Evolutionary conservation across 2,797 vertebrate species (phyloP).

Genomic region (Sciurus vulgaris): DNA sequence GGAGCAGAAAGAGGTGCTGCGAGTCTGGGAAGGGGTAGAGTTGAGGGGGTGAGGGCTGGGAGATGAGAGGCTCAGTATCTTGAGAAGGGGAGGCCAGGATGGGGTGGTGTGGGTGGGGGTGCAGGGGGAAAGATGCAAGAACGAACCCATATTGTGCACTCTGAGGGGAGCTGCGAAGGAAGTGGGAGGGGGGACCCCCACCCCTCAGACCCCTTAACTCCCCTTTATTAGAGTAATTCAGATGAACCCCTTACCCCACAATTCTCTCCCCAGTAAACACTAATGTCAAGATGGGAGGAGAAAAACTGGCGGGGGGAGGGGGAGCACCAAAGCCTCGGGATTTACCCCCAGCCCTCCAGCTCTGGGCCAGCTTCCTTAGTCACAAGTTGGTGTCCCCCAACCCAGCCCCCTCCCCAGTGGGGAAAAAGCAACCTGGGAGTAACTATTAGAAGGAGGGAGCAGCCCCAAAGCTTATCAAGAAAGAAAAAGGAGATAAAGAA

Average conservation of each 20-base stretch:
- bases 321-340: slow-evolving; percentile 79
- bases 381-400: neutral
- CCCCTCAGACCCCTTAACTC: slow-evolving; percentile 16
- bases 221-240: slow-evolving; percentile 11
- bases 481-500: slow-evolving; percentile 67
- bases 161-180: neutral
- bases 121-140: neutral
- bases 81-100: slow-evolving; percentile 26
- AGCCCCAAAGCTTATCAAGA: slow-evolving; percentile 72
- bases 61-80: slow-evolving; percentile 52
- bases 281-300: slow-evolving; percentile 7
- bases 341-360: slow-evolving; percentile 60
- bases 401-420: neutral
- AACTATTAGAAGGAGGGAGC: slow-evolving; percentile 42
- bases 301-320: neutral
- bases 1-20: neutral
- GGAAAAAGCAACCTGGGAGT: slow-evolving; percentile 16
- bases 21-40: slow-evolving; percentile 44
- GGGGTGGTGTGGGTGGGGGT: neutral
- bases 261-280: slow-evolving; percentile 48
- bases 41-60: neutral
- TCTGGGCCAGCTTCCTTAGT: slow-evolving; percentile 56
- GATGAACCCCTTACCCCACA: neutral
- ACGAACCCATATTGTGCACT: slow-evolving; percentile 26
- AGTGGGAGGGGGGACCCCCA: neutral